Evolutionary conservation across 2,888 invertebrate species (phyloP).

Genomic region (Acholoe squamosa): DNA sequence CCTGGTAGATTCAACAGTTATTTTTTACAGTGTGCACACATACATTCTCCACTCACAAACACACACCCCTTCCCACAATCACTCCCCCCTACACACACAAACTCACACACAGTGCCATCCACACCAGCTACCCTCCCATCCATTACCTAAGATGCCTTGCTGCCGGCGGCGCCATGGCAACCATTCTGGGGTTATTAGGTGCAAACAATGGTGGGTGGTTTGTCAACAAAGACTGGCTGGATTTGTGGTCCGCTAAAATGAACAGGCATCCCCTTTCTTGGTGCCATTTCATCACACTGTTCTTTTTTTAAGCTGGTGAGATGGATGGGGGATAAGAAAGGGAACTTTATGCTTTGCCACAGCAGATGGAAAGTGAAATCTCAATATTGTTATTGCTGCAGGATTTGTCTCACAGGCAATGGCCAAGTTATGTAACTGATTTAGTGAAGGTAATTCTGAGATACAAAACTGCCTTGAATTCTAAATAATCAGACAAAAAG

Average conservation of each 20-base stretch:
- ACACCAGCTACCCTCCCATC: slow-evolving; percentile 1
- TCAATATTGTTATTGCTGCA: neutral
- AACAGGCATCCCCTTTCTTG: neutral
- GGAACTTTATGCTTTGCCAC: neutral
- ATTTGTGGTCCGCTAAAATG: slow-evolving; percentile 8
- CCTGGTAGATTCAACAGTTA: no score
- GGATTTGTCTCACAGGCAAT: no score
- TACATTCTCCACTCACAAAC: no score
- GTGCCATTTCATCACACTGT: neutral
- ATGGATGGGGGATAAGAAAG: neutral
- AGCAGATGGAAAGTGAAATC: neutral
- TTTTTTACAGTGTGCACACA: no score
- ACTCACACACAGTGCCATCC: neutral
- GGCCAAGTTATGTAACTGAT: no score
- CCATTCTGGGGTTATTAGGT: slow-evolving; percentile 46
- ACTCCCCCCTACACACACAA: neutral
- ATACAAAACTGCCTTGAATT: no score
- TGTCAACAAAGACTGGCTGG: slow-evolving; percentile 6
- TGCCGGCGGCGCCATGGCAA: slow-evolving; percentile 29
- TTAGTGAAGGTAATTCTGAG: no score
- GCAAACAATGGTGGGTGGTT: slow-evolving; percentile 34
- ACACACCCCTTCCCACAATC: no score
- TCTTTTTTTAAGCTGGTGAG: neutral
- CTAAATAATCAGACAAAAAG: no score
- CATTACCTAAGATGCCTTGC: slow-evolving; percentile 47